Evolutionary conservation across 2,797 vertebrate genomes (phyloP), one percentile per base, ranked within the genome.

Genomic region (Yasuhikotakia modesta): DNA sequence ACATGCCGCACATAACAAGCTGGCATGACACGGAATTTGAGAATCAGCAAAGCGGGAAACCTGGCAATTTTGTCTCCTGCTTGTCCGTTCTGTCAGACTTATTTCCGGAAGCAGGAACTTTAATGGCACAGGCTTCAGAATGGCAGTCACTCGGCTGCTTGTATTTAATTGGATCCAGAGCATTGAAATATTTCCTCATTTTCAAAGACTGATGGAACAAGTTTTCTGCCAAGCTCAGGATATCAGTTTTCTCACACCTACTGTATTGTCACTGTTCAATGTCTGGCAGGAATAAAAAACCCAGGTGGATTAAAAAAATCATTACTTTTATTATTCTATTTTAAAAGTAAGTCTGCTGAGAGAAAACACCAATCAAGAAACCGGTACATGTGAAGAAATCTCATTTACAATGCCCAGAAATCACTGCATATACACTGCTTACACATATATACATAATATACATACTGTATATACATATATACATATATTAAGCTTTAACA

Each of bases 131-230:
- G 75, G 60, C 55, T 61, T 60, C 70, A 21, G 55, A 14, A 70
- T 6, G 45, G 30, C 75, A 61, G 66, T 30, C 66, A 77, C 55
- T 48, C 7, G 55, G 43, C 48, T 70, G 66, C 53, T 77, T 67
- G 61, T 60, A 70, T 77, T 77, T 77, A 77, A 77, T 77, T 77
- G 43, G 75, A 69, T 70, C 75, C 75, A 39, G 43, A 70, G 55
- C 53, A 77, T 77, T 67, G 73, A 76, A 67, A 67, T 58, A 21
- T 46, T 46, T 5, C 75, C 53, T 69, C 19, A 77, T 77, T 77
- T 77, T 77, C 55, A 70, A 77, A 50, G 43, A 35, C 27, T 61
- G 35, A 63, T 50, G 43, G 19, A 75, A 68, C 64, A 76, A 58
- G 50, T 55, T 55, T 35, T 19, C 73, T 39, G 14, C 46, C 61